Percentiles rank a stretch among this genome's conserved stretches.
phyloP scores from a whole-genome alignment of 2,113 vertebrate genomes.

The Tupaia tana region DNA sequence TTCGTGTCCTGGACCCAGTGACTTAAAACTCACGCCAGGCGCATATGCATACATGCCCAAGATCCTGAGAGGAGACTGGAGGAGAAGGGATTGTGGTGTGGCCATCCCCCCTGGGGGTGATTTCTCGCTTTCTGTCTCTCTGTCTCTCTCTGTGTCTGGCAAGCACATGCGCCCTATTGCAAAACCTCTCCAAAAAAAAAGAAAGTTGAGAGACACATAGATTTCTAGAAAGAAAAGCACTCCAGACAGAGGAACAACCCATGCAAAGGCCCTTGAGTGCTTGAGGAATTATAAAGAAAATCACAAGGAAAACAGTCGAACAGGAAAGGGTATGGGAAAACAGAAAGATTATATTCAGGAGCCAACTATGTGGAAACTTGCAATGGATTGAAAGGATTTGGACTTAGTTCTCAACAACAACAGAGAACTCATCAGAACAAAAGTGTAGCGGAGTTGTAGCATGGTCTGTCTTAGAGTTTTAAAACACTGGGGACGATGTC shows the following conservation, averaged over 20 bases:
- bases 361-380: not conserved
- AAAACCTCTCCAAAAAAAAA: too few relatives aligned
- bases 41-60: too few relatives aligned
- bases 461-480: not conserved
- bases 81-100: too few relatives aligned
- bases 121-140: too few relatives aligned
- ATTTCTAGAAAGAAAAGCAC: not conserved
- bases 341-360: not conserved
- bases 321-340: too few relatives aligned
- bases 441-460: not conserved
- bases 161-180: too few relatives aligned
- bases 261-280: not conserved
- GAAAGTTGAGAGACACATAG: not conserved
- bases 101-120: too few relatives aligned
- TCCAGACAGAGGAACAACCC: not conserved
- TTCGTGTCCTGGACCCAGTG: too few relatives aligned
- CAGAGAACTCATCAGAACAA: not conserved
- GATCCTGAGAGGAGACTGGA: too few relatives aligned
- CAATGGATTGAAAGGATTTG: not conserved
- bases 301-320: not conserved
- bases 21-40: too few relatives aligned
- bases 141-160: too few relatives aligned
- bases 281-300: not conserved
- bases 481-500: not conserved
- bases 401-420: not conserved